Conservation (phyloP, 2,888 invertebrate species). For the Atethmia centrago region DNA sequence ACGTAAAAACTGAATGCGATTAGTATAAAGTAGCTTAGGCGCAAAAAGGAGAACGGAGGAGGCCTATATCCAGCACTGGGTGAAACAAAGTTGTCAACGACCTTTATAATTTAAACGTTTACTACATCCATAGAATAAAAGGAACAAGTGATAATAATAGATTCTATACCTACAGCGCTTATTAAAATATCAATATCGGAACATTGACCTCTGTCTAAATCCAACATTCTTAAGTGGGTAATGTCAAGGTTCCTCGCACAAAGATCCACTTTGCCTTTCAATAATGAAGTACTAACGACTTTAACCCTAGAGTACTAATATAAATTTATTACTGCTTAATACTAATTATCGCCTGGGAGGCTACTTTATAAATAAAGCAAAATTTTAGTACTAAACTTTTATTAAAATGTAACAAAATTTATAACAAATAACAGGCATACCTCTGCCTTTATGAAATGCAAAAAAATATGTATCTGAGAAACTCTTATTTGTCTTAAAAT, state of each 20-base stretch:
- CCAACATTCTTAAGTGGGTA: conserved; percentile 24
- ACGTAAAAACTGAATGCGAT: not conserved
- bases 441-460: too few relatives aligned
- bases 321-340: too few relatives aligned
- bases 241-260: conserved; percentile 37
- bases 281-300: conserved; percentile 49
- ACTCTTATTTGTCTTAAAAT: too few relatives aligned
- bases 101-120: not conserved
- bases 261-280: conserved; percentile 47
- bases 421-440: too few relatives aligned
- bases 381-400: too few relatives aligned
- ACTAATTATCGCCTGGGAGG: too few relatives aligned
- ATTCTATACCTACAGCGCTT: not conserved
- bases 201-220: conserved; percentile 18
- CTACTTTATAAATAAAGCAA: too few relatives aligned
- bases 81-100: too few relatives aligned
- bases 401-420: too few relatives aligned
- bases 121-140: not conserved
- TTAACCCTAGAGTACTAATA: too few relatives aligned
- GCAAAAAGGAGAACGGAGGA: not conserved
- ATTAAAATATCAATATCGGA: not conserved
- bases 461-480: too few relatives aligned
- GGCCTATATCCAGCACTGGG: too few relatives aligned
- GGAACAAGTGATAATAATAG: not conserved
- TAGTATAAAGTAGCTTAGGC: not conserved